Evolutionary conservation across 2,797 vertebrate genomes (phyloP), one percentile per base, ranked within the genome.

Genomic region (Acrocephalus scirpaceus): DNA sequence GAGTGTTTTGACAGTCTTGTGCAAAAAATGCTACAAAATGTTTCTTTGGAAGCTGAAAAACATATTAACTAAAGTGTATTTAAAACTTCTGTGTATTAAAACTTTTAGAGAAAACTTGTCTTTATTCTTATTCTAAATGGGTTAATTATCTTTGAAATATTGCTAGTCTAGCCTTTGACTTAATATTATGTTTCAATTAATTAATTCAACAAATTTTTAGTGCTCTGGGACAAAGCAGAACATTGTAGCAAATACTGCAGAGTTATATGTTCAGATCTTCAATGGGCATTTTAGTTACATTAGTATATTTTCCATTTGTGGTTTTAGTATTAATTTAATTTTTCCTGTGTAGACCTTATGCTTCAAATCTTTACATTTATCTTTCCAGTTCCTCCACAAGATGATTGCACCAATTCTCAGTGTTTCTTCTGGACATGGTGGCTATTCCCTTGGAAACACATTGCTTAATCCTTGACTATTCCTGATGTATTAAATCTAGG

Each of bases 401-500:
- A 17, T 61, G 36, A 66, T 76, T 82, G 27, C 50, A 50, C 25
- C 27, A 30, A 85, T 92, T 91, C 18, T 77, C 50, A 51, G 45
- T 90, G n/a, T 21, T 90, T 92, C 69, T 90, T 91, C 50, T 60
- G 77, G 60, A 85, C 21, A 45, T 48, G 40, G 62, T 84, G 58
- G 34, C 29, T 87, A 82, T 89, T 95, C 38, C 57, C 50, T 85
- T 60, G 57, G 13, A 54, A 90, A 60, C 22, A 47, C 21, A 11
- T 85, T 95, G 42, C 61, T 95, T 95, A 93, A 93, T 85, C 58
- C 65, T 92, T 94, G 61, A 48, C 58, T 91, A 38, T 53, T 91
- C 75, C 90, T 86, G 54, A 81, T 91, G 62, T 44, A 78, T 57
- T 90, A 86, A 93, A 86, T 83, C 86, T 82, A 34, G 69, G 47